Base-by-base conservation (phyloP, 2,113 vertebrate species). In the Trichomycterus rosablanca region DNA sequence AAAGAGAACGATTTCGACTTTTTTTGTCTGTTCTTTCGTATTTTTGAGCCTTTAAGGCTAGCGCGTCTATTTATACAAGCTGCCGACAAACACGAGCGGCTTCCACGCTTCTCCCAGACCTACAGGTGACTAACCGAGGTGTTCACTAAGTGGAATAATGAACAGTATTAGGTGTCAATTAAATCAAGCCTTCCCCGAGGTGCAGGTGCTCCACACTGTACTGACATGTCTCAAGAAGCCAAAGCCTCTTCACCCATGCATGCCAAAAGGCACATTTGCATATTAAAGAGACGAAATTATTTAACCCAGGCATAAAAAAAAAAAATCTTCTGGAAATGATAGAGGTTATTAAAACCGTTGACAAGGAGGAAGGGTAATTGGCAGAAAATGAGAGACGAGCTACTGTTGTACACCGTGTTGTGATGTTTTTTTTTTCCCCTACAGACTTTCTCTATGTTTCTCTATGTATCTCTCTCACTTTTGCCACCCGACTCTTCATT, bases 121-220 rank as follows among this genome's bases (percentile, higher is more conserved):
- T 89, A 92, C 91, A 93, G 92, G 92, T 93, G 93, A 92, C 93
- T 94, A 95, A 93, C 92, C 91, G 92, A 90, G 90, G 90, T 93
- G 92, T 87, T 97, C 95, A 96, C 89, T 92, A 93, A 93, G 93
- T 97, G 94, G 96, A 98, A 97, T 97, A 97, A 97, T 97, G 91
- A 97, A 89, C 88, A 89, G 89, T 92, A 92, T 93, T 91, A 95
- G 93, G 90, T 96, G 92, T 96, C 96, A 94, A 93, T 95, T 94
- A 94, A 94, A 94, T 91, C 91, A 92, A 91, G 89, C 90, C 88
- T 91, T 89, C 71, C 76, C 85, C 80, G 82, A 94, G 87, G 90
- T 93, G 93, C 96, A 98, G 95, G 95, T 97, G 96, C 90, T 92
- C 85, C 84, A 92, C 91, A 95, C 93, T 91, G 89, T 91, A 89